phyloP scores from a whole-genome alignment of 2,113 vertebrate species.

The Paraplagusia blochii region DNA sequence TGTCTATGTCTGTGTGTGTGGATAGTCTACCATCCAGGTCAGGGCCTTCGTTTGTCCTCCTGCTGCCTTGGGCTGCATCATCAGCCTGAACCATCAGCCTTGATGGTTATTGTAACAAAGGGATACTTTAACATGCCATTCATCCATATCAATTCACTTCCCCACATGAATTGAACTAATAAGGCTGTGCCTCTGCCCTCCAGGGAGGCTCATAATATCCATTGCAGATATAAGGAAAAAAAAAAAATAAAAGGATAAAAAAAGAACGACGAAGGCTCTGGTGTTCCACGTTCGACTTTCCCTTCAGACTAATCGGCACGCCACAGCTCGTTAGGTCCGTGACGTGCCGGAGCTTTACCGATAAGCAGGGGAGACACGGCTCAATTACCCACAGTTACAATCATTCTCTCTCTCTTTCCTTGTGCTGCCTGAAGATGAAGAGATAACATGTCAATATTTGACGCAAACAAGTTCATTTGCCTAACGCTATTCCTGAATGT shows the following conservation, averaged over 20 bases:
- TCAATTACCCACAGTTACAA: slow-evolving; percentile 74
- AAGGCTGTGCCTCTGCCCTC: slow-evolving; percentile 74
- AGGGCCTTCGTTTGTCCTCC: slow-evolving; percentile 68
- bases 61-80: slow-evolving; percentile 69
- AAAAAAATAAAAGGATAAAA: slow-evolving; percentile 30
- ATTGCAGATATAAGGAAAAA: slow-evolving; percentile 64
- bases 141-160: slow-evolving; percentile 71
- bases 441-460: slow-evolving; percentile 76
- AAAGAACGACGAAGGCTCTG: slow-evolving; percentile 63
- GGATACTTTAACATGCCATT: slow-evolving; percentile 70
- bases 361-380: slow-evolving; percentile 75
- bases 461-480: slow-evolving; percentile 76
- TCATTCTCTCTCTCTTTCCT: slow-evolving; percentile 64
- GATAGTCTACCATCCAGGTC: slow-evolving; percentile 60
- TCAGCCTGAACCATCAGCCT: slow-evolving; percentile 69
- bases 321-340: slow-evolving; percentile 76
- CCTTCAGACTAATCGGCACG: slow-evolving; percentile 76
- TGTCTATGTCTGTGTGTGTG: slow-evolving; percentile 35
- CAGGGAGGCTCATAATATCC: slow-evolving; percentile 74
- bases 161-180: slow-evolving; percentile 77
- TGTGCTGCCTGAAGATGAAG: slow-evolving; percentile 65
- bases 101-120: slow-evolving; percentile 77
- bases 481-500: slow-evolving; percentile 72
- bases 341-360: slow-evolving; percentile 73
- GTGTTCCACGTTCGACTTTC: slow-evolving; percentile 72